A percentile compares a stretch with the other conserved stretches of the same genome.
Evolutionary conservation across 2,888 invertebrate genomes (phyloP).

Genomic region (Sinentomon sp.): DNA sequence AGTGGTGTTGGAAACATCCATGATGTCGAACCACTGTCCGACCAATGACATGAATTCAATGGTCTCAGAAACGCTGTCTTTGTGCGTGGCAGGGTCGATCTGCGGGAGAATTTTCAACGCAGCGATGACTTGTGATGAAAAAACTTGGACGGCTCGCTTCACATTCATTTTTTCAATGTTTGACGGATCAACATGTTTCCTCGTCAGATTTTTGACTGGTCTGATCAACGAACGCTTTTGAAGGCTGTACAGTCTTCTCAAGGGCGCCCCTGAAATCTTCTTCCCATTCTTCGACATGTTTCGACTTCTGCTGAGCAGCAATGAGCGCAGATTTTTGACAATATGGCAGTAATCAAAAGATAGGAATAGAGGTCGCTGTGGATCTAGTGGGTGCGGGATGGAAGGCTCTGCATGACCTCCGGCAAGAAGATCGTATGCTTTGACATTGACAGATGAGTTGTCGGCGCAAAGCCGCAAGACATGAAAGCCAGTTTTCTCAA

Average conservation of each 20-base stretch:
- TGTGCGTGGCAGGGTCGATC: no score
- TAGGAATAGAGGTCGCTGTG: slow-evolving; percentile 6
- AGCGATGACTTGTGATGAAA: slow-evolving; percentile 9
- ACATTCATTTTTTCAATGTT: slow-evolving; percentile 12
- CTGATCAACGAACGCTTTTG: slow-evolving; percentile 7
- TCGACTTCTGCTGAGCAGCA: slow-evolving; percentile 5
- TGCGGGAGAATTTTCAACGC: slow-evolving; percentile 7
- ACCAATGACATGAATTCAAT: no score
- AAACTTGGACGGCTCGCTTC: slow-evolving; percentile 8
- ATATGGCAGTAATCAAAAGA: slow-evolving; percentile 11
- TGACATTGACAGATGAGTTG: slow-evolving; percentile 7
- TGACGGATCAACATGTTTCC: slow-evolving; percentile 9
- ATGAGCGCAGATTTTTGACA: slow-evolving; percentile 9
- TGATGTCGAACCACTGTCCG: no score
- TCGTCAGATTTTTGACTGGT: slow-evolving; percentile 7
- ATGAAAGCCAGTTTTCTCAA: slow-evolving; percentile 10
- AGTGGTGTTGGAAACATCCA: no score
- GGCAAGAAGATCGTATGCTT: slow-evolving; percentile 8
- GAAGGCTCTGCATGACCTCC: slow-evolving; percentile 1
- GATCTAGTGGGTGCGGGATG: slow-evolving; percentile 5
- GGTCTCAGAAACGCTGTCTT: no score
- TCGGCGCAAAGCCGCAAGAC: slow-evolving; percentile 10
- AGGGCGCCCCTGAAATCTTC: slow-evolving; percentile 1
- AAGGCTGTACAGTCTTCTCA: slow-evolving; percentile 5
- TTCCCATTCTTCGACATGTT: slow-evolving; percentile 1